A percentile compares a stretch with the other conserved stretches of the same genome.
phyloP scores from a whole-genome alignment of 2,113 vertebrate genomes.

The Misgurnus mizolepis region DNA sequence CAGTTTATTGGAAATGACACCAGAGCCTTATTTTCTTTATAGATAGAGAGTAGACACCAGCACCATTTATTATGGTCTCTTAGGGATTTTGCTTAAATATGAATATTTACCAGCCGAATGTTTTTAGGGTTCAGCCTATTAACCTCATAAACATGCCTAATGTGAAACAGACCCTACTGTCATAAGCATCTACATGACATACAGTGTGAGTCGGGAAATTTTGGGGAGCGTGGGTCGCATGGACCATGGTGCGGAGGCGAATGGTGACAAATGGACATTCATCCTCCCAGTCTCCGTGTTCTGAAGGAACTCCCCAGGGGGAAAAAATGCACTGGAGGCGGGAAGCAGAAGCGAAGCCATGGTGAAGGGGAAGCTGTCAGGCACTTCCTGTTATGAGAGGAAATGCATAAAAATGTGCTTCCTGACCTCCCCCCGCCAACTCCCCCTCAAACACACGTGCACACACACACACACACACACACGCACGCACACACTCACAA shows the following conservation, averaged over 20 bases:
- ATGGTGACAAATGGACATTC: slow-evolving; percentile 65
- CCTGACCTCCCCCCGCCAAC: slow-evolving; percentile 82
- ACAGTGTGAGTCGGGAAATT: slow-evolving; percentile 16
- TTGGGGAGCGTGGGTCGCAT: slow-evolving; percentile 28
- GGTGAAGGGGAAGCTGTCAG: slow-evolving; percentile 99
- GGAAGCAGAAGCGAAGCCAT: slow-evolving; percentile 98
- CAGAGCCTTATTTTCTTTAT: neutral
- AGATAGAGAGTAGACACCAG: neutral
- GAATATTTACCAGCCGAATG: neutral
- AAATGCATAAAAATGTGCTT: slow-evolving; percentile 99
- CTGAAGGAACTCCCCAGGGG: slow-evolving; percentile 72
- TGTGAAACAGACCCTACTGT: slow-evolving; percentile 14
- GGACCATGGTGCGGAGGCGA: slow-evolving; percentile 34
- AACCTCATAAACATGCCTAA: neutral
- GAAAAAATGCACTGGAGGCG: slow-evolving; percentile 82
- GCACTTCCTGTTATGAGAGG: slow-evolving; percentile 99
- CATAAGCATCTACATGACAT: neutral
- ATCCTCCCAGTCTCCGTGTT: slow-evolving; percentile 74
- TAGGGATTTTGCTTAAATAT: neutral
- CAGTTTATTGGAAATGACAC: neutral
- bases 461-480: slow-evolving; percentile 30
- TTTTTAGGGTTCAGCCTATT: neutral
- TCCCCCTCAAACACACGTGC: slow-evolving; percentile 19
- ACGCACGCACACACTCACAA: slow-evolving; percentile 3
- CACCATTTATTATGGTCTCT: neutral